Conservation (phyloP, 2,888 invertebrate genomes). For the Pseudococcus jackbeardsleyi region DNA sequence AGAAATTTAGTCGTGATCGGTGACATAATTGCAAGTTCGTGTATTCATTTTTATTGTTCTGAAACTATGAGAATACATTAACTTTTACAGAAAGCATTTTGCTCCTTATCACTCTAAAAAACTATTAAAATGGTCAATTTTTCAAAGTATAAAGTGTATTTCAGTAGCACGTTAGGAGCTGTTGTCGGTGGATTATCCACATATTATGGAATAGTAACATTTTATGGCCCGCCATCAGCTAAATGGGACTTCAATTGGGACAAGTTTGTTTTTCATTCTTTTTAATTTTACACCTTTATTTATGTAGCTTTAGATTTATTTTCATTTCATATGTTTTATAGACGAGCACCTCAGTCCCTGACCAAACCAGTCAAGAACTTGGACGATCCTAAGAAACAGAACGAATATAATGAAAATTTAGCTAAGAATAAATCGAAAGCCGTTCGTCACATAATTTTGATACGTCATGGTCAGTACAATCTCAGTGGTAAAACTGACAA, state of each 20-base stretch:
- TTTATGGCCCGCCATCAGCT: conserved; percentile 44
- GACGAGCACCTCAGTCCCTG: conserved; percentile 81
- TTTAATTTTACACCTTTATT: background rate
- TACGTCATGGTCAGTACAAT: conserved; percentile 96
- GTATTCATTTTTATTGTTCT: background rate
- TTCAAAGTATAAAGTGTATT: conserved; percentile 52
- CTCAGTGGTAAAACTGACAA: conserved; percentile 79
- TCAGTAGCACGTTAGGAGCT: conserved; percentile 28
- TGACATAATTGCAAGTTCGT: background rate
- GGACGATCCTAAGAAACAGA: conserved; percentile 74
- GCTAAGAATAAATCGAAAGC: conserved; percentile 77
- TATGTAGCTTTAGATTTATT: background rate
- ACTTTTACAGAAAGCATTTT: background rate
- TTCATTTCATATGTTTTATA: conserved; percentile 69
- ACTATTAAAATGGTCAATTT: conserved; percentile 47
- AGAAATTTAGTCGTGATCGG: no score
- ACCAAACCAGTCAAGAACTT: conserved; percentile 75
- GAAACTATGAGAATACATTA: background rate
- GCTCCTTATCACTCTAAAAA: background rate
- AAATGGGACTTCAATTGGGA: conserved; percentile 65
- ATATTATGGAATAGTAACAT: conserved; percentile 51
- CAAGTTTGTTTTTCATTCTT: conserved; percentile 40
- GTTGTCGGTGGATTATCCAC: conserved; percentile 56
- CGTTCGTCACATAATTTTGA: conserved; percentile 86
- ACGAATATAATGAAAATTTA: conserved; percentile 77